Conservation (phyloP, 2,888 invertebrate genomes). For the Coleophora deauratella region DNA sequence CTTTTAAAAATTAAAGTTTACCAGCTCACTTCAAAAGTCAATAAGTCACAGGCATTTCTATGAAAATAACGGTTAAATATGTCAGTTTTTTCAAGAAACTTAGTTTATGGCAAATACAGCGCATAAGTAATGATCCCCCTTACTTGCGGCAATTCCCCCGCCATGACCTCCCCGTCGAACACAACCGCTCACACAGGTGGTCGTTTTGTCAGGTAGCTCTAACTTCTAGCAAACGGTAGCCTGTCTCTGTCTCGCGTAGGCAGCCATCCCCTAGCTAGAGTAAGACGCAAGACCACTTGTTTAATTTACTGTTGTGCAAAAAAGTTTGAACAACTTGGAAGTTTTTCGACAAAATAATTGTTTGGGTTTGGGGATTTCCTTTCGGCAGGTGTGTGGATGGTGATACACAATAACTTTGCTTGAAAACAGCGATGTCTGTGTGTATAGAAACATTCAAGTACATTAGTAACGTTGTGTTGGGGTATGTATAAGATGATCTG, state of each 20-base stretch:
- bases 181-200: conserved; percentile 50
- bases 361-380: neutral
- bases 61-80: too few species aligned
- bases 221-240: conserved; percentile 10
- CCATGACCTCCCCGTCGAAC: conserved; percentile 19
- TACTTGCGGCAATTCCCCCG: neutral
- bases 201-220: conserved; percentile 21
- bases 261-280: neutral
- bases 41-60: too few species aligned
- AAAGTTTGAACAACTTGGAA: conserved; percentile 6
- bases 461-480: too few species aligned
- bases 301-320: conserved; percentile 5
- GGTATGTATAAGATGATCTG: too few species aligned
- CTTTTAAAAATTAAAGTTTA: too few species aligned
- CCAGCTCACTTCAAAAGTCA: too few species aligned
- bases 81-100: too few species aligned
- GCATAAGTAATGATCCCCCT: too few species aligned
- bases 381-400: too few species aligned
- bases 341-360: neutral
- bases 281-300: neutral
- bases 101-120: too few species aligned
- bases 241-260: neutral
- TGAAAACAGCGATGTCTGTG: too few species aligned
- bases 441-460: too few species aligned
- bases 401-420: neutral